A percentile compares a stretch with the other conserved stretches of the same genome.
Conservation (phyloP, 2,113 vertebrate genomes). For the Coturnix japonica region DNA sequence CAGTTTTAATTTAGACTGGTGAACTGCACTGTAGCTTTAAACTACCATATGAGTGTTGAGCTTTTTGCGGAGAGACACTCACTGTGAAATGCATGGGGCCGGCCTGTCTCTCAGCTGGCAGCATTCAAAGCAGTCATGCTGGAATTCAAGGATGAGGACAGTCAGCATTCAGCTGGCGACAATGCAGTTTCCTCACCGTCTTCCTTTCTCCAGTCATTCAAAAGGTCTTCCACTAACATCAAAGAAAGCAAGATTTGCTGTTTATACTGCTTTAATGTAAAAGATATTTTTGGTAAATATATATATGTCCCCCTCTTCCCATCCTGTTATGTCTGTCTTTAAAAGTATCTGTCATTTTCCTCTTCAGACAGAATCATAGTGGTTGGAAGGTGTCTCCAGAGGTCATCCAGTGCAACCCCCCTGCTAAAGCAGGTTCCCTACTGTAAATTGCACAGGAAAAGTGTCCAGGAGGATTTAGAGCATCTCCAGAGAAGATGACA, state of each 20-base stretch:
- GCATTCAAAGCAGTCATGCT: neutral
- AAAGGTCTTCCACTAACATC: neutral
- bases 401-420: no score
- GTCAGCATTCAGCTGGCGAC: neutral
- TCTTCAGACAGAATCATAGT: no score
- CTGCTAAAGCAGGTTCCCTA: no score
- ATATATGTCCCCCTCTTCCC: neutral
- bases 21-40: fast-evolving
- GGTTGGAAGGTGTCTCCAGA: no score
- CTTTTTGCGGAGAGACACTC: neutral
- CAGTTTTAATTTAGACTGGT: neutral
- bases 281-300: neutral
- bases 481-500: no score
- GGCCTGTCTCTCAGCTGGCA: neutral
- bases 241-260: neutral
- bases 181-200: neutral
- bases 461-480: no score
- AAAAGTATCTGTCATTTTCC: no score
- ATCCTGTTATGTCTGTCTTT: no score
- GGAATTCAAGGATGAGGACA: neutral
- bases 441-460: no score
- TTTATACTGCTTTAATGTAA: neutral
- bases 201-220: neutral
- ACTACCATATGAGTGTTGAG: neutral
- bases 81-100: fast-evolving